Base-by-base conservation (phyloP, 2,113 vertebrate species). In the Cynocephalus volans region DNA sequence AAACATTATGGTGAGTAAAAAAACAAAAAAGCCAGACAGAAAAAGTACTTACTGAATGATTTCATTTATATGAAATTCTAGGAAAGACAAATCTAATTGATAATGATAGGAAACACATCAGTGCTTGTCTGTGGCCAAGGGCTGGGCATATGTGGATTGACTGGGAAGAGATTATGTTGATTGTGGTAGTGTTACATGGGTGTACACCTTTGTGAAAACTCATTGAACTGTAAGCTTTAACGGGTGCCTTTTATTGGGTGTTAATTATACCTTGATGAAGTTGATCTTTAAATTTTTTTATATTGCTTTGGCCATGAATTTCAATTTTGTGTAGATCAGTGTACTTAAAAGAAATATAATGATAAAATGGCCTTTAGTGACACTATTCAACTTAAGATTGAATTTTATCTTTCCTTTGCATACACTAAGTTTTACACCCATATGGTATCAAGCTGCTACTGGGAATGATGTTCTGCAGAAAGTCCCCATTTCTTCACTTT, bases 281-380 rank as follows among this genome's bases (percentile, higher is more conserved):
- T 15, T 92, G 83, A 87, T 73, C 48, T 36, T 95, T 87, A 88
- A 48, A 70, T 19, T 54, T 41, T 84, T 70, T 86, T 70, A 28
- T 26, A 67, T 67, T 23, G 8, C 28, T 88, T 92, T 41, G 31
- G 41, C 19, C 50, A 58, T 75, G 17, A 95, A 88, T 54, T 65
- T 85, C 10, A 21, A 45, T 79, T 95, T 92, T 67, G 6, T 65
- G 21, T 65, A 84, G 41, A 41, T 82, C 23, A 23, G 23, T 92
- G 24, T 75, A 81, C 48, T 88, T 92, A 92, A 92, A 95, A 75
- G 65, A 90, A 94, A 56, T 84, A 23, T 56, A 87, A 13, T 95
- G 19, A 56, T 31, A 70, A 88, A 93, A 54, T 65, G 52, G 26
- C 76, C 69, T 95, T 65, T 17, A n/a, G 50, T 58, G 50, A 50